A percentile compares a stretch with the other conserved stretches of the same genome.
Evolutionary conservation across 2,797 vertebrate species (phyloP).

Genomic region (Crenuchus spilurus): DNA sequence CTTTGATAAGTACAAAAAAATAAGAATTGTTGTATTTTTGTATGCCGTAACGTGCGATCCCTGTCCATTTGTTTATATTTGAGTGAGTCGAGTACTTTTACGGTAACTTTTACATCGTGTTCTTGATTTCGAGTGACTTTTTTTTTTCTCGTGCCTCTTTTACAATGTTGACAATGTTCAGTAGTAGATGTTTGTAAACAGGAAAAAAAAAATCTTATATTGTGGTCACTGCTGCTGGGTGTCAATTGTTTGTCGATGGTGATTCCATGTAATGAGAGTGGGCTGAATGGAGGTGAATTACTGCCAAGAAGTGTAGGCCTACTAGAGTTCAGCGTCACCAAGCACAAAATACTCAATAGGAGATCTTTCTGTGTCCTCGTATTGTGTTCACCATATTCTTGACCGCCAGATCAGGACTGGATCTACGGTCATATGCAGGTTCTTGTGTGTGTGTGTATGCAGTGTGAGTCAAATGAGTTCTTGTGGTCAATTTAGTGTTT

Average conservation of each 20-base stretch:
- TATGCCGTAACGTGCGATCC: constrained; percentile 86
- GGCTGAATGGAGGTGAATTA: constrained; percentile 61
- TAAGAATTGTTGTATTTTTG: constrained; percentile 92
- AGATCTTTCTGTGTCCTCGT: constrained; percentile 45
- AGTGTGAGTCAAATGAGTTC: constrained; percentile 47
- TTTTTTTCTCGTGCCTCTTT: constrained; percentile 82
- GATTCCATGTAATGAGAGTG: constrained; percentile 63
- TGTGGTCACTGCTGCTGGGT: constrained; percentile 80
- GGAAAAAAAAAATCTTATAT: constrained; percentile 61
- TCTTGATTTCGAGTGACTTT: constrained; percentile 74
- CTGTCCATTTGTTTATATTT: constrained; percentile 82
- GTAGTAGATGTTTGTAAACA: constrained; percentile 77
- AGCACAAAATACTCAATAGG: constrained; percentile 45
- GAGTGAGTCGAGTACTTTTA: constrained; percentile 74
- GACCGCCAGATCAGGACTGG: constrained; percentile 54
- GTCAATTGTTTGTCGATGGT: constrained; percentile 74
- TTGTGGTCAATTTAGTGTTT: constrained; percentile 55
- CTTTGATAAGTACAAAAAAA: constrained; percentile 79
- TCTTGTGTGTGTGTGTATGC: constrained; percentile 36
- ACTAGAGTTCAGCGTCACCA: constrained; percentile 18
- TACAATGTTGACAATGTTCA: constrained; percentile 76
- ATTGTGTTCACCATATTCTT: constrained; percentile 49
- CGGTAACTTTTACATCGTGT: constrained; percentile 74
- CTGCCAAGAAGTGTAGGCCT: constrained; percentile 46
- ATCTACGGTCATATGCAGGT: constrained; percentile 42